These are phyloP conservation scores for Drosophila lacicola DNA, from an alignment of 2,888 invertebrate genomes.

Conservation along the genomic window DNA sequence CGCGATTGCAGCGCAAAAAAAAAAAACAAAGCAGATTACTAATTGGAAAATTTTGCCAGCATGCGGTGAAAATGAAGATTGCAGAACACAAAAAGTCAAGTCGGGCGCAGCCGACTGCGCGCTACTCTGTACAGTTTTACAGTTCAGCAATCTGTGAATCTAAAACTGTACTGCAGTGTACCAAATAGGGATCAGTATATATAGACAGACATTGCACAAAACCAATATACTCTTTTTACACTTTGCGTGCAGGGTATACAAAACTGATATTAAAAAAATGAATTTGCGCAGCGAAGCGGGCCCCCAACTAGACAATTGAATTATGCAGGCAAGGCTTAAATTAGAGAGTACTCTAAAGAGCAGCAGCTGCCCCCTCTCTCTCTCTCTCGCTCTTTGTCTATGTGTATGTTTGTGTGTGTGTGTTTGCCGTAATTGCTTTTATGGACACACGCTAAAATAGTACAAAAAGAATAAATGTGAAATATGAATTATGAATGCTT, in stretches of 20 bases:
- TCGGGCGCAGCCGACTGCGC: neutral
- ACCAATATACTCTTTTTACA: neutral
- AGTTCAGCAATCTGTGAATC: too few relatives aligned
- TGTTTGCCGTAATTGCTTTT: slow-evolving; percentile 55
- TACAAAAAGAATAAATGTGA: slow-evolving; percentile 31
- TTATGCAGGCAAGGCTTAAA: slow-evolving; percentile 62
- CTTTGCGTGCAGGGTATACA: neutral
- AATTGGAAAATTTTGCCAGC: slow-evolving; percentile 65
- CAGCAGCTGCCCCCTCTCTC: slow-evolving; percentile 10
- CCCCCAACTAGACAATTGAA: slow-evolving; percentile 48
- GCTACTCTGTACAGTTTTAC: slow-evolving; percentile 1
- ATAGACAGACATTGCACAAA: neutral
- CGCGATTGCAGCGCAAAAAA: slow-evolving; percentile 24
- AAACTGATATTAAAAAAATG: slow-evolving; percentile 40
- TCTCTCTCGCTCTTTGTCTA: neutral
- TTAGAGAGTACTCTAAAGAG: slow-evolving; percentile 46
- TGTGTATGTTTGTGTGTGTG: slow-evolving; percentile 1
- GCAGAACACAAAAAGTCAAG: slow-evolving; percentile 4
- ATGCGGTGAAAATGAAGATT: slow-evolving; percentile 46
- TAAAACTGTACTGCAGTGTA: too few relatives aligned
- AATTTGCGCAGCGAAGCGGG: slow-evolving; percentile 58
- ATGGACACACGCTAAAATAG: slow-evolving; percentile 52
- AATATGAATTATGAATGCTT: slow-evolving; percentile 60
- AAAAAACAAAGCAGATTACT: slow-evolving; percentile 47
- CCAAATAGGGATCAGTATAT: neutral